Evolutionary conservation across 2,888 invertebrate genomes (phyloP).

Genomic region (Epirrhoe tristata): DNA sequence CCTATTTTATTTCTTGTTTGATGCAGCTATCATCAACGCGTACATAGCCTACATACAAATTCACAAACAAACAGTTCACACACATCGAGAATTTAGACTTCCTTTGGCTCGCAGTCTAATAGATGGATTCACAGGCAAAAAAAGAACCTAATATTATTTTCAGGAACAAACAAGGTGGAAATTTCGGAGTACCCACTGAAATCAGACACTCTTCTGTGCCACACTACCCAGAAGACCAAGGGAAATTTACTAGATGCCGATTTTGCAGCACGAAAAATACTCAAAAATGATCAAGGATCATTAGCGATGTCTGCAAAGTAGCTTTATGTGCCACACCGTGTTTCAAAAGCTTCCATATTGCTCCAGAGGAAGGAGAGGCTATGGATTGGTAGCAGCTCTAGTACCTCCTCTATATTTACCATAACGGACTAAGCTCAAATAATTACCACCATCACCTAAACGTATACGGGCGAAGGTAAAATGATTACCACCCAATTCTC

Average conservation of each 20-base stretch:
- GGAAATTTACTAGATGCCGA: not conserved
- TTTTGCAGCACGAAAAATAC: not conserved
- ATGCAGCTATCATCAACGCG: too few species aligned
- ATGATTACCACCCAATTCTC: not conserved
- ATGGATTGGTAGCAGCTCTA: not conserved
- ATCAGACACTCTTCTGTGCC: too few species aligned
- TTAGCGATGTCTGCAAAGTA: not conserved
- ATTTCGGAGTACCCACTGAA: too few species aligned
- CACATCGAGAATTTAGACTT: too few species aligned
- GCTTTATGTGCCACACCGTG: not conserved
- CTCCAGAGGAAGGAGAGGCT: not conserved
- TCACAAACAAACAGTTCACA: too few species aligned
- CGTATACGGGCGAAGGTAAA: not conserved
- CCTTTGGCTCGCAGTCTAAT: too few species aligned
- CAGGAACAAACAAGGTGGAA: too few species aligned
- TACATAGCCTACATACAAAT: too few species aligned
- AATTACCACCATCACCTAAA: not conserved
- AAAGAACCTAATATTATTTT: too few species aligned
- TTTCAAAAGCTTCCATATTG: not conserved
- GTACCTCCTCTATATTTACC: not conserved
- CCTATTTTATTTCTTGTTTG: too few species aligned
- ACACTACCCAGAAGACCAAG: not conserved
- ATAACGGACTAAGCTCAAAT: not conserved
- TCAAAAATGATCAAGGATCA: not conserved
- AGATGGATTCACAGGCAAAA: too few species aligned